phyloP scores from a whole-genome alignment of 1,140 invertebrate species.

The Zaprionus lachaisei region DNA sequence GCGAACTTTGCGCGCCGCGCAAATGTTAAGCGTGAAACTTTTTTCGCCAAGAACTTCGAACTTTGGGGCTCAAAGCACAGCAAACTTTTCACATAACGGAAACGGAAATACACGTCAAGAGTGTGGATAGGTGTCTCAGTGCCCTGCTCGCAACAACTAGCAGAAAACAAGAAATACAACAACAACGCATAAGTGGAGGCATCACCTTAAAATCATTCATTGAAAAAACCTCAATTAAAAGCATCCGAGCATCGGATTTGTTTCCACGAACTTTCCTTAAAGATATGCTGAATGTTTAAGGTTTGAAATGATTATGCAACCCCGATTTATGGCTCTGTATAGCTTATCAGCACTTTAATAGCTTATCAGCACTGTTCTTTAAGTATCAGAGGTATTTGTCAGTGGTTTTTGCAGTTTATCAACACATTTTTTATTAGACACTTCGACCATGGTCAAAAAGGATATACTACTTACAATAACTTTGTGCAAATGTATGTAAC shows the following conservation, averaged over 20 bases:
- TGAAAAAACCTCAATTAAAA: background rate
- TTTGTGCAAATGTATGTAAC: too few species aligned
- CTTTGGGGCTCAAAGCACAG: slow-evolving; percentile 41
- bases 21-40: slow-evolving; percentile 76
- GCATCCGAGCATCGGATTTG: background rate
- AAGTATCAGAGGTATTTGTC: too few species aligned
- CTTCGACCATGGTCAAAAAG: too few species aligned
- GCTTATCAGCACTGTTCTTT: too few species aligned
- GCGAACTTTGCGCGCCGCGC: slow-evolving; percentile 69
- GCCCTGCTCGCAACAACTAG: slow-evolving; percentile 15
- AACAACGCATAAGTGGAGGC: background rate
- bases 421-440: too few species aligned
- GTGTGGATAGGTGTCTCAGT: slow-evolving; percentile 63
- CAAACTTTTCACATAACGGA: slow-evolving; percentile 80
- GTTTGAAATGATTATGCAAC: background rate
- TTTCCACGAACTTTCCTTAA: background rate
- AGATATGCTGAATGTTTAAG: background rate
- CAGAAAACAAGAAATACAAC: slow-evolving; percentile 16
- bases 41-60: slow-evolving; percentile 54
- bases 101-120: slow-evolving; percentile 79
- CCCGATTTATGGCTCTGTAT: background rate
- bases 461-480: too few species aligned
- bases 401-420: too few species aligned
- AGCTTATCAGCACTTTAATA: background rate
- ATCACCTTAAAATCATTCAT: background rate